A percentile compares a stretch with the other conserved stretches of the same genome.
Evolutionary conservation across 2,113 vertebrate species (phyloP).

Genomic region (Sinocyclocheilus anophthalmus): DNA sequence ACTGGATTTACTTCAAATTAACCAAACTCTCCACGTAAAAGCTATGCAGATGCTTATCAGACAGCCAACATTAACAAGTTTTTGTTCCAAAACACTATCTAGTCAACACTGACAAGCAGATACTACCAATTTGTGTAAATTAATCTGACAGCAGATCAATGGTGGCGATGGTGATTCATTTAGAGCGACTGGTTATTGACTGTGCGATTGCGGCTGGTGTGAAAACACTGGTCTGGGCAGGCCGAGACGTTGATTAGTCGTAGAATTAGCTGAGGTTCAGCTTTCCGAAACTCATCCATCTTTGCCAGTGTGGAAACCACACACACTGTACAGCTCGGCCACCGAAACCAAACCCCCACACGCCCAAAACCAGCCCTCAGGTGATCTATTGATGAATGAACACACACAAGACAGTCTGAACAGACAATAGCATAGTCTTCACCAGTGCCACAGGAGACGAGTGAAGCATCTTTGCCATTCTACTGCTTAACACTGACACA

Average conservation of each 20-base stretch:
- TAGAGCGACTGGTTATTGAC: slow-evolving; percentile 12
- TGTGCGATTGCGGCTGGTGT: slow-evolving; percentile 12
- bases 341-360: too few relatives aligned
- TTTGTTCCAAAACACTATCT: slow-evolving; percentile 6
- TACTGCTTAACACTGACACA: background rate
- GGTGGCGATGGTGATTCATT: background rate
- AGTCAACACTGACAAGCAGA: background rate
- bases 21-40: background rate
- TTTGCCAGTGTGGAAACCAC: background rate
- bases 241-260: slow-evolving; percentile 28
- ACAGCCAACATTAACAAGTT: background rate
- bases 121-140: background rate
- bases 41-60: background rate
- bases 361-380: too few relatives aligned
- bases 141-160: slow-evolving; percentile 28
- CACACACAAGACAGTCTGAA: too few relatives aligned
- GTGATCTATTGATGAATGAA: slow-evolving; percentile 11
- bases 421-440: background rate
- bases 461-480: background rate
- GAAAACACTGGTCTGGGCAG: slow-evolving; percentile 5
- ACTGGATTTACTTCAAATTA: background rate
- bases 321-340: background rate
- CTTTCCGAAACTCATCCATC: background rate
- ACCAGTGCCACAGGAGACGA: too few relatives aligned
- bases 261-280: slow-evolving; percentile 29